Evolutionary conservation across 2,888 invertebrate genomes (phyloP).

Genomic region (Neocrepidodera transversa): DNA sequence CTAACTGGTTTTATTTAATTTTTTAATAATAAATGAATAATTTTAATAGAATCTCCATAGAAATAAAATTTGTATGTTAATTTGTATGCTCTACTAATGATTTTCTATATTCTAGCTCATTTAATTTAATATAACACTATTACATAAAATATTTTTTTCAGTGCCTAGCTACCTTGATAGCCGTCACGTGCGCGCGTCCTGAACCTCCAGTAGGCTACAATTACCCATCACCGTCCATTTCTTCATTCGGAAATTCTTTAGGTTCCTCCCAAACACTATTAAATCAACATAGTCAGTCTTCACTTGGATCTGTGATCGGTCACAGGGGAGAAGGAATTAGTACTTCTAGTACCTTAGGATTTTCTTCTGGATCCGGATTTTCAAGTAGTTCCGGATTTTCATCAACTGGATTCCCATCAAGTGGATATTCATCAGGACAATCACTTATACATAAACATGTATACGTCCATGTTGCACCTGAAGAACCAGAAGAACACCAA

Average conservation of each 20-base stretch:
- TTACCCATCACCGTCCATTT: slow-evolving; percentile 40
- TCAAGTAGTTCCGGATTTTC: neutral
- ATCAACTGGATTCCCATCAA: neutral
- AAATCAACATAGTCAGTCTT: neutral
- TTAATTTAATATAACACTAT: no score
- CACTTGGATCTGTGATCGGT: neutral
- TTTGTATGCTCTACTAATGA: no score
- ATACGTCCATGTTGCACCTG: slow-evolving; percentile 89
- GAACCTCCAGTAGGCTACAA: slow-evolving; percentile 69
- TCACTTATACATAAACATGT: slow-evolving; percentile 82
- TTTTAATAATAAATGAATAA: no score
- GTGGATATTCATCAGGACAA: slow-evolving; percentile 52
- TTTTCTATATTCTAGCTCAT: no score
- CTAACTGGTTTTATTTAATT: no score
- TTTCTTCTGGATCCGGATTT: no score
- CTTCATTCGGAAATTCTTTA: slow-evolving; percentile 1
- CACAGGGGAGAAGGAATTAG: neutral
- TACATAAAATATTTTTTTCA: no score
- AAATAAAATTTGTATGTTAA: no score
- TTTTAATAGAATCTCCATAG: no score
- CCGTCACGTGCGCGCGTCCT: slow-evolving; percentile 67
- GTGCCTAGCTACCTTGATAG: slow-evolving; percentile 61
- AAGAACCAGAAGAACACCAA: slow-evolving; percentile 76
- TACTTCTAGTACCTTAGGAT: neutral
- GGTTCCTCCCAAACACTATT: neutral